Evolutionary conservation across 64 coral and sea anemone species (phyloP).

Genomic region (Montipora cactus): DNA sequence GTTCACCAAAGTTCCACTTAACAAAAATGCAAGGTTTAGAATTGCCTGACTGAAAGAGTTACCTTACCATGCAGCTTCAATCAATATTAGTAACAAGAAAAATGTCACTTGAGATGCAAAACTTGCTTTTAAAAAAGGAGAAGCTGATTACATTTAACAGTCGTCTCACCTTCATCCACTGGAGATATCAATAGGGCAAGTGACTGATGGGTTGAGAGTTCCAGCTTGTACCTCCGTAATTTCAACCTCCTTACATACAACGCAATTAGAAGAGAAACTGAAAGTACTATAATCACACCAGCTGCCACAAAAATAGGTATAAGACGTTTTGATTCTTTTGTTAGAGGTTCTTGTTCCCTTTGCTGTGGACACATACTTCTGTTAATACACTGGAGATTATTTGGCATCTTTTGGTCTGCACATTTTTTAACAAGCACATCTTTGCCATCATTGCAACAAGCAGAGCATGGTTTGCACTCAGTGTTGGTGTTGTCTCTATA

Average conservation of each 20-base stretch:
- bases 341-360: background rate
- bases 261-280: too few relatives aligned
- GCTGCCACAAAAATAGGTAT: background rate
- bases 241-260: background rate
- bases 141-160: background rate
- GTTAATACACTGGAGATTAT: constrained; percentile 37
- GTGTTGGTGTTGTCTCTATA: constrained; percentile 8
- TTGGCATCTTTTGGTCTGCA: constrained; percentile 33
- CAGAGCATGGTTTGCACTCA: constrained; percentile 55
- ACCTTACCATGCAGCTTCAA: too few relatives aligned
- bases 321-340: background rate
- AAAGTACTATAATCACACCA: background rate
- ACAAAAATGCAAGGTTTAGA: too few relatives aligned
- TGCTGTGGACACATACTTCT: constrained; percentile 35
- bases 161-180: background rate
- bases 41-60: too few relatives aligned
- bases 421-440: constrained; percentile 52
- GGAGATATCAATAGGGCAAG: background rate
- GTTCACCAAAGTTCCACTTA: too few relatives aligned
- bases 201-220: background rate
- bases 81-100: too few relatives aligned
- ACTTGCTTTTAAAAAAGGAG: too few relatives aligned
- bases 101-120: too few relatives aligned
- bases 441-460: constrained; percentile 44
- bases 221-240: background rate